Evolutionary conservation across 1,140 invertebrate species (phyloP), one percentile per base, ranked within the genome.

Genomic region (Drosophila erecta): DNA sequence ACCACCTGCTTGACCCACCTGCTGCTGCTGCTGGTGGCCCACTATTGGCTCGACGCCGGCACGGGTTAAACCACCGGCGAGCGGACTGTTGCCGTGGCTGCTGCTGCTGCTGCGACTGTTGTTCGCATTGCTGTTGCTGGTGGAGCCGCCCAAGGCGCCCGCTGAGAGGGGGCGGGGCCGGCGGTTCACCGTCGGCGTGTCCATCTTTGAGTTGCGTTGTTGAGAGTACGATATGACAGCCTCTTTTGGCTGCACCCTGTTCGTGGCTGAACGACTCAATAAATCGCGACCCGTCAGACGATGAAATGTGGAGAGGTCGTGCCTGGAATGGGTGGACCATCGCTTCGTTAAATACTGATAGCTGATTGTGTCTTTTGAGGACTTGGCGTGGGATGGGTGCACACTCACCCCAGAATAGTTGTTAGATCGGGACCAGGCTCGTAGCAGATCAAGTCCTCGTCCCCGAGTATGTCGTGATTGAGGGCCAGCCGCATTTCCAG

Each of bases 401-500:
- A 30, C 30, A 30, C 7, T 76, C 17, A 92, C 91, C 91, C 91
- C 90, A 92, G 90, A 91, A 92, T 92, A 83, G 90, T 90, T 84
- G 90, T 91, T 81, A 92, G 90, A 90, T 92, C 91, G 47, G 92
- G 92, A 77, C 92, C 92, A 92, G 92, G 92, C 84, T 92, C 87
- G 90, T 92, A 92, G 60, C 85, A 90, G 56, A 92, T 92, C 80
- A 92, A 92, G 80, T 92, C 92, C 90, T 92, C 92, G 92, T 92
- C 92, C 76, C 92, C 92, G 61, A 92, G 76, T 37, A 92, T 92
- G 76, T 92, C 92, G 91, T 92, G 90, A 56, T 92, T 92, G 91
- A 94, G 92, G 4, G 94, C 94, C 79, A 94, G 92, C 20, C 94
- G 93, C 94, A 94, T 94, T 93, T 94, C 94, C 87, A 94, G 93